A percentile compares a stretch with the other conserved stretches of the same genome.
phyloP scores from a whole-genome alignment of 2,888 invertebrate species.

The Phoenoteleia sp. region DNA sequence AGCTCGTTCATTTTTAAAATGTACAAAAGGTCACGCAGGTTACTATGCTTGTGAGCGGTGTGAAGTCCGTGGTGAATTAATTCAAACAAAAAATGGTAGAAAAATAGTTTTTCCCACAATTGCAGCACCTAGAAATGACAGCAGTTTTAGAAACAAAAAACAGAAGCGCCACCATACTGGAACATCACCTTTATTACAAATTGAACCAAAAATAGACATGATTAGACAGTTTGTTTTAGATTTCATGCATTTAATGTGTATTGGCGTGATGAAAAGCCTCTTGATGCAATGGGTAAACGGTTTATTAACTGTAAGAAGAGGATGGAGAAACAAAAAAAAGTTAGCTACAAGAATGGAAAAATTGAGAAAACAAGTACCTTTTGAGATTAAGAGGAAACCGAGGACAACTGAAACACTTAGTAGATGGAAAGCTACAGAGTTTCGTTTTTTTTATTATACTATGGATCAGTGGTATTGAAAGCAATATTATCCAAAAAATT shows the following conservation, averaged over 20 bases:
- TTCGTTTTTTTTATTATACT: constrained; percentile 4
- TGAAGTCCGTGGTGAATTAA: constrained; percentile 27
- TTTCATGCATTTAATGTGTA: constrained; percentile 66
- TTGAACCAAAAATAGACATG: constrained; percentile 60
- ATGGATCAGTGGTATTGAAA: constrained; percentile 14
- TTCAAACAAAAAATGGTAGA: not conserved
- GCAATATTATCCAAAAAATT: not conserved
- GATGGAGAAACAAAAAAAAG: not conserved
- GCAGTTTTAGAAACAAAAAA: constrained; percentile 55
- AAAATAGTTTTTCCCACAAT: not conserved
- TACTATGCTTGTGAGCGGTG: constrained; percentile 70
- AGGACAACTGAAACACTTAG: not conserved
- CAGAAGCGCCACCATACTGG: constrained; percentile 57
- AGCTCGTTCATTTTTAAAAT: constrained; percentile 66
- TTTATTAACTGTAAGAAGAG: not conserved
- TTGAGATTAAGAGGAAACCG: constrained; percentile 4
- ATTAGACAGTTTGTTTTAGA: constrained; percentile 57
- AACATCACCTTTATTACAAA: constrained; percentile 53
- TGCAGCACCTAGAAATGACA: constrained; percentile 18
- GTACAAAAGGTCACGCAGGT: constrained; percentile 62
- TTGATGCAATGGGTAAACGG: constrained; percentile 54
- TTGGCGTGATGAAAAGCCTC: constrained; percentile 66
- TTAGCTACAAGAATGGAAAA: constrained; percentile 1
- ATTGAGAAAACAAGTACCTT: not conserved
- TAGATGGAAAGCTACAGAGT: constrained; percentile 23